phyloP scores from a whole-genome alignment of 2,113 vertebrate species.

The Aepyceros melampus region DNA sequence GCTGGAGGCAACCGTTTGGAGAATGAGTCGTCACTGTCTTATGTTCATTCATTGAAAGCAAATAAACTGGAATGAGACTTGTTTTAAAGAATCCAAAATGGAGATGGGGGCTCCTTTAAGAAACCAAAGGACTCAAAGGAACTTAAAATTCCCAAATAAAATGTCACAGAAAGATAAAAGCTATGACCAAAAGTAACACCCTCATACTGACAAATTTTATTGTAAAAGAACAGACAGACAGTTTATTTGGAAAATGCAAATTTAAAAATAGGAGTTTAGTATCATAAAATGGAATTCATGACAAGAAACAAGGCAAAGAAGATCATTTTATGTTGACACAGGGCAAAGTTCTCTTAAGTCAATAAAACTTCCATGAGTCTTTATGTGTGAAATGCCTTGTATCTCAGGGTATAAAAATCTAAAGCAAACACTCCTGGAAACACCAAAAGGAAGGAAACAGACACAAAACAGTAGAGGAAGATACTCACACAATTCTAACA shows the following conservation, averaged over 20 bases:
- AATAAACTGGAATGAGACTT: background rate
- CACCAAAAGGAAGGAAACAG: background rate
- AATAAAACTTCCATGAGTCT: background rate
- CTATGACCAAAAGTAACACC: background rate
- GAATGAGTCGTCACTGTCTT: background rate
- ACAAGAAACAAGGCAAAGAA: background rate
- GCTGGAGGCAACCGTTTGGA: background rate
- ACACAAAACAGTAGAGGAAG: background rate
- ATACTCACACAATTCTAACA: background rate
- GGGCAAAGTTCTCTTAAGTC: background rate
- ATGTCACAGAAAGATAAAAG: background rate
- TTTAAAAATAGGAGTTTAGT: background rate
- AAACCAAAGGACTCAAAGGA: background rate
- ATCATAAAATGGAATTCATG: slow-evolving; percentile 8
- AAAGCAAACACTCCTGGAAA: background rate
- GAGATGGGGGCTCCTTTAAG: background rate
- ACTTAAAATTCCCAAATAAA: background rate
- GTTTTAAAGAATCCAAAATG: background rate
- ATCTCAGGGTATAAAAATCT: background rate
- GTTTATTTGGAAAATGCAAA: slow-evolving; percentile 7
- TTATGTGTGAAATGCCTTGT: background rate
- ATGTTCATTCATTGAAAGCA: background rate
- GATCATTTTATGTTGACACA: background rate
- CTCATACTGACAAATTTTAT: background rate
- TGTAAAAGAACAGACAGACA: background rate